Conservation (phyloP, 2,888 invertebrate species). For the Pristionchus arcanus region DNA sequence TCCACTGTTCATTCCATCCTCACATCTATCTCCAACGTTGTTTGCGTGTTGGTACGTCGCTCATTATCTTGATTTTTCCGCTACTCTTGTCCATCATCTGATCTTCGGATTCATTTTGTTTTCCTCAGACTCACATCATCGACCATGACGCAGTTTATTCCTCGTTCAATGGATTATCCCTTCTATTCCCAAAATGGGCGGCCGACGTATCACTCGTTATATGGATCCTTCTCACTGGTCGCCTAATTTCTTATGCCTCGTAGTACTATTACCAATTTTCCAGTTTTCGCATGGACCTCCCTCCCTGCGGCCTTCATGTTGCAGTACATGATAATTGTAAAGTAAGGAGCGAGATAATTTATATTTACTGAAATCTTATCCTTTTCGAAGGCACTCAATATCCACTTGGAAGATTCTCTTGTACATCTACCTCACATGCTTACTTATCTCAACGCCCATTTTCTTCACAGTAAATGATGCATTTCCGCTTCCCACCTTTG, state of each 20-base stretch:
- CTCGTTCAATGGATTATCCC: neutral
- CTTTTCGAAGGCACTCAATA: conserved; percentile 32
- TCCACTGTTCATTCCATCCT: neutral
- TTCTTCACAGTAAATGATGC: conserved; percentile 19
- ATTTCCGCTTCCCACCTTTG: neutral
- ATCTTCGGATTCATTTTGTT: neutral
- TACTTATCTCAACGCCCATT: neutral
- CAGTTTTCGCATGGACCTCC: conserved; percentile 5
- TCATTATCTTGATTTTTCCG: neutral
- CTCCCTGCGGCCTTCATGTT: neutral
- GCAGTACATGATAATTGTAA: conserved; percentile 22
- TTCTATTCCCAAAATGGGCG: neutral
- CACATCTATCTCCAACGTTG: neutral
- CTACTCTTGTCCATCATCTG: neutral
- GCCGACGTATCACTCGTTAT: neutral
- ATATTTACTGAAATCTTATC: neutral
- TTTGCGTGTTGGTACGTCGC: neutral
- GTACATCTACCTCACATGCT: neutral
- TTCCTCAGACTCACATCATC: conserved; percentile 5
- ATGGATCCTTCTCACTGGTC: conserved; percentile 24
- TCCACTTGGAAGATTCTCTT: neutral
- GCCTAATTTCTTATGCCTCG: neutral
- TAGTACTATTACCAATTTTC: neutral
- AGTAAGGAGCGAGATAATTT: neutral
- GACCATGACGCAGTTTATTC: conserved; percentile 21